Evolutionary conservation across 1,140 invertebrate species (phyloP).

Genomic region (Hypothenemus hampei): DNA sequence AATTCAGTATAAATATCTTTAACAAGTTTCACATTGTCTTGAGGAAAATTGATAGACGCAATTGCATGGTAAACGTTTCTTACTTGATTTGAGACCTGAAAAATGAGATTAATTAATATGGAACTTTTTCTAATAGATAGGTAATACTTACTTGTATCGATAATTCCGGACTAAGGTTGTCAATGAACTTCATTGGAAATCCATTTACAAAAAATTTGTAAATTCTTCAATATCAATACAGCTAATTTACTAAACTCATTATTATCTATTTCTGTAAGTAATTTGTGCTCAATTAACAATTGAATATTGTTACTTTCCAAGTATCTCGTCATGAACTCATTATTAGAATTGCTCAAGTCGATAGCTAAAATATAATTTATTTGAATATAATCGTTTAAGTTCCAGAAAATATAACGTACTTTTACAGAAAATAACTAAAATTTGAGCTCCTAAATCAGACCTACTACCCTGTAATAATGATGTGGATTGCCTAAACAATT

Average conservation of each 20-base stretch:
- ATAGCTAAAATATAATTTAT: too few species aligned
- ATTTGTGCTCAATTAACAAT: too few species aligned
- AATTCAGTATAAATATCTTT: slow-evolving; percentile 1
- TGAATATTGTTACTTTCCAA: too few species aligned
- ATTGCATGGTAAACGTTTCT: background rate
- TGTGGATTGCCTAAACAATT: background rate
- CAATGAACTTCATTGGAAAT: background rate
- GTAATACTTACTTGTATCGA: slow-evolving; percentile 1
- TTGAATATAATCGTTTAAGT: too few species aligned
- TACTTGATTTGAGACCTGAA: slow-evolving; percentile 8
- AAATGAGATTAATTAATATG: background rate
- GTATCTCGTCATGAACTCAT: too few species aligned
- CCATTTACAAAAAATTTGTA: too few species aligned
- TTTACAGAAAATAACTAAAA: background rate
- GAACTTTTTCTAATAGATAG: background rate
- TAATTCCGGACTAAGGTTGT: background rate
- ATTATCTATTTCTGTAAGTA: too few species aligned
- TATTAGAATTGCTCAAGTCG: too few species aligned
- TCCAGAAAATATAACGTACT: too few species aligned
- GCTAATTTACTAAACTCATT: too few species aligned
- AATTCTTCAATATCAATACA: too few species aligned
- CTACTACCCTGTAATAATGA: background rate
- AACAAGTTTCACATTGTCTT: slow-evolving; percentile 6
- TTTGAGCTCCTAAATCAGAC: slow-evolving; percentile 1
- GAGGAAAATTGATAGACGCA: background rate